Conservation (phyloP, 1,140 invertebrate species). For the Odontomachus brunneus region DNA sequence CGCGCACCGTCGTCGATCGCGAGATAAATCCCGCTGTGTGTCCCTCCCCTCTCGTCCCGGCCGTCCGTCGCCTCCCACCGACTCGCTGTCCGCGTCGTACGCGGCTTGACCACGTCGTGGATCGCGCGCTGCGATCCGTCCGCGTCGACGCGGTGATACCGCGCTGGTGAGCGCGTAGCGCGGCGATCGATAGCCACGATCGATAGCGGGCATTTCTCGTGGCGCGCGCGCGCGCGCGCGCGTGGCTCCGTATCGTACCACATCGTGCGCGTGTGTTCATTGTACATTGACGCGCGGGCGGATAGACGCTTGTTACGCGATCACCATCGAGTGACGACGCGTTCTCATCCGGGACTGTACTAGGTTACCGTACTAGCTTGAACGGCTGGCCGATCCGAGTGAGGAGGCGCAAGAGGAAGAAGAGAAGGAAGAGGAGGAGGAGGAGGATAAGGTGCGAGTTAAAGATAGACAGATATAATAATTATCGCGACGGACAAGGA, state of each 20-base stretch:
- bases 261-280: not conserved
- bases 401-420: slow-evolving; percentile 5
- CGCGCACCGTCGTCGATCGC: slow-evolving; percentile 2
- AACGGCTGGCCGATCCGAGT: not conserved
- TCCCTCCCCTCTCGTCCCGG: not conserved
- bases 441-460: not conserved
- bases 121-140: slow-evolving; percentile 27
- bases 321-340: slow-evolving; percentile 55
- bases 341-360: slow-evolving; percentile 23
- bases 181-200: slow-evolving; percentile 44
- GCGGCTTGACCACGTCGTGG: slow-evolving; percentile 16
- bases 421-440: not conserved
- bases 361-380: slow-evolving; percentile 42
- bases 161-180: slow-evolving; percentile 11
- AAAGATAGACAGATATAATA: slow-evolving; percentile 41
- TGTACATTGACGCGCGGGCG: slow-evolving; percentile 23
- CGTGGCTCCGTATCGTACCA: not conserved
- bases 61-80: not conserved
- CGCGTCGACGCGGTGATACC: slow-evolving; percentile 47
- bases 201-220: slow-evolving; percentile 38
- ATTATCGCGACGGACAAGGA: slow-evolving; percentile 39
- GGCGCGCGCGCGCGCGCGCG: not conserved
- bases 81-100: too few species aligned
- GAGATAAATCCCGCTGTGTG: slow-evolving; percentile 41
- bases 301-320: slow-evolving; percentile 51